A percentile compares a stretch with the other conserved stretches of the same genome.
Conservation (phyloP, 2,888 invertebrate species). For the Panorpa germanica region DNA sequence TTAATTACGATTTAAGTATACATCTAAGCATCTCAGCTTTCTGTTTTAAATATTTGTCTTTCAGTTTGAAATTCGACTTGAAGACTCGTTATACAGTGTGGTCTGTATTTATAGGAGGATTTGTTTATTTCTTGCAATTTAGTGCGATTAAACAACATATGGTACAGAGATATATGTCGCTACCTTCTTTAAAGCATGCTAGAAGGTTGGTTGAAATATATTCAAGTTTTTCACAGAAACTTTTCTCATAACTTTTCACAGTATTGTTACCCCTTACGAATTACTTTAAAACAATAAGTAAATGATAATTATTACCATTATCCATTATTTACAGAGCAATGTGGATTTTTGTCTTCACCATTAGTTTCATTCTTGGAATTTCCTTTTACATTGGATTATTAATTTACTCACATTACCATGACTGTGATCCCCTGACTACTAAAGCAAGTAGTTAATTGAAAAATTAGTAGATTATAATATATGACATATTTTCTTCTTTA, state of each 20-base stretch:
- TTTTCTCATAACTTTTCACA: too few relatives aligned
- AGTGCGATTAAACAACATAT: slow-evolving; percentile 61
- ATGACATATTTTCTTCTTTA: too few relatives aligned
- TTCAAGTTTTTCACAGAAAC: too few relatives aligned
- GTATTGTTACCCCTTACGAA: too few relatives aligned
- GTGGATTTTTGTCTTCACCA: slow-evolving; percentile 57
- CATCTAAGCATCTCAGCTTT: too few relatives aligned
- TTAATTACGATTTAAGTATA: slow-evolving; percentile 5
- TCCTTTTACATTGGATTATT: slow-evolving; percentile 74
- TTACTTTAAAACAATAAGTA: too few relatives aligned
- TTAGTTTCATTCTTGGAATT: slow-evolving; percentile 50
- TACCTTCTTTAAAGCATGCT: slow-evolving; percentile 42
- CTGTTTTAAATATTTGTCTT: slow-evolving; percentile 9
- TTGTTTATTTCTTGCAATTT: slow-evolving; percentile 50
- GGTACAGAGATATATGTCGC: slow-evolving; percentile 56
- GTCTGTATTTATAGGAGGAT: slow-evolving; percentile 51
- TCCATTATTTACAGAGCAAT: slow-evolving; percentile 25
- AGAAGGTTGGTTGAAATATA: slow-evolving; percentile 26
- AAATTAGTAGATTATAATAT: slow-evolving; percentile 7
- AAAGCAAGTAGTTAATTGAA: slow-evolving; percentile 25
- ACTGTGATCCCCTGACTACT: slow-evolving; percentile 69
- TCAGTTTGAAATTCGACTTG: slow-evolving; percentile 44
- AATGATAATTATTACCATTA: too few relatives aligned
- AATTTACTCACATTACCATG: slow-evolving; percentile 66
- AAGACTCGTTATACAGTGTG: slow-evolving; percentile 54